A percentile compares a stretch with the other conserved stretches of the same genome.
Evolutionary conservation across 2,888 invertebrate genomes (phyloP).

Genomic region (Adelognathus sp.): DNA sequence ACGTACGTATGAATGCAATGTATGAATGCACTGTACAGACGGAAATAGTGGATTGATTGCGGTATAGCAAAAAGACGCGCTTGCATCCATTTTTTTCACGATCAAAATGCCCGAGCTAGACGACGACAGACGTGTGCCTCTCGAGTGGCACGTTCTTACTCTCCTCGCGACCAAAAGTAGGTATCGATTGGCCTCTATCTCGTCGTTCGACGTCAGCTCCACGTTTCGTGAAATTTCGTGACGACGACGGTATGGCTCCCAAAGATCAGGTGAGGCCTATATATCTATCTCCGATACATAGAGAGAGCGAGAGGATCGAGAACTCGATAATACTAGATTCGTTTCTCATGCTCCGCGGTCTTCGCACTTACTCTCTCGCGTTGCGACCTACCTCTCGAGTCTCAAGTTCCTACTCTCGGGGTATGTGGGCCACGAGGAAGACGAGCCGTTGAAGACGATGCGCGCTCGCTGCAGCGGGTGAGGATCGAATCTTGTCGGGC

Average conservation of each 20-base stretch:
- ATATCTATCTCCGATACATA: slow-evolving; percentile 10
- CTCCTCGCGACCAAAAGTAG: slow-evolving; percentile 2
- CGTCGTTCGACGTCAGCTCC: slow-evolving; percentile 14
- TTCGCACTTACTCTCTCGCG: slow-evolving; percentile 21
- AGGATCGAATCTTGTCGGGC: slow-evolving; percentile 42
- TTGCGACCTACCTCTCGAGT: not conserved
- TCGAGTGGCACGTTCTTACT: not conserved
- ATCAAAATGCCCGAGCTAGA: not conserved
- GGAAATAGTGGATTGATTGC: no score
- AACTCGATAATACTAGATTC: slow-evolving; percentile 40
- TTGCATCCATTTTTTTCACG: no score
- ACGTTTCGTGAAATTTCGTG: slow-evolving; percentile 32
- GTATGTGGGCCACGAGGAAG: slow-evolving; percentile 43
- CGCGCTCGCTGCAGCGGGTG: slow-evolving; percentile 22
- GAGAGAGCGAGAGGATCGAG: no score
- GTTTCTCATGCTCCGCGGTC: slow-evolving; percentile 17
- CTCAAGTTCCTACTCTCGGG: slow-evolving; percentile 20
- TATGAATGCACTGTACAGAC: no score
- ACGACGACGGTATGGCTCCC: not conserved
- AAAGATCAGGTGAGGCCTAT: slow-evolving; percentile 42
- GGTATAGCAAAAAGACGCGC: no score
- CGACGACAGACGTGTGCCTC: not conserved
- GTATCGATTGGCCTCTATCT: slow-evolving; percentile 44
- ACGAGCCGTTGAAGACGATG: slow-evolving; percentile 26
- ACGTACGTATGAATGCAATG: no score